Conservation (phyloP, 2,113 vertebrate genomes). For the rat (Rattus norvegicus) region DNA sequence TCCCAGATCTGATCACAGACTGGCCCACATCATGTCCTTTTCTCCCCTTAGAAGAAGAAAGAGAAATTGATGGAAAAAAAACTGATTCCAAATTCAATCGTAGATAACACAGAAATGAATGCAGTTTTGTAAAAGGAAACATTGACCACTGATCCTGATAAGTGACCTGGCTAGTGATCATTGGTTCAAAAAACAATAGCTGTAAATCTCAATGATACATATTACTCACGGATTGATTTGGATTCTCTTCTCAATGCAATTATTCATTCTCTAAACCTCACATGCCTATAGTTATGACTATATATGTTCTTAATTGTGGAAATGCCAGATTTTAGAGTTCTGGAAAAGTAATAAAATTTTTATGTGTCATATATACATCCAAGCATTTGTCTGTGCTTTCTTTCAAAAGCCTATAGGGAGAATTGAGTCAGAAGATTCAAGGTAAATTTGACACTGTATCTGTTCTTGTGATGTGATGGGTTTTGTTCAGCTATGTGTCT, state of each 20-base stretch:
- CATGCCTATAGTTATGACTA: background rate
- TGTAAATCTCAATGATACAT: background rate
- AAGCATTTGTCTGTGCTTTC: background rate
- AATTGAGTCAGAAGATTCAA: background rate
- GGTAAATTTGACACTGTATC: background rate
- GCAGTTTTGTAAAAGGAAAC: background rate
- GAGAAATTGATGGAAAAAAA: background rate
- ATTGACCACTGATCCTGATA: background rate
- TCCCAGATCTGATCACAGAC: background rate
- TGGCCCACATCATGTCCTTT: background rate
- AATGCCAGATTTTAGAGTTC: background rate
- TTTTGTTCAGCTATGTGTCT: background rate
- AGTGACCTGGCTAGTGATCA: background rate
- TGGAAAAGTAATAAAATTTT: background rate
- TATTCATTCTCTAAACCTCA: background rate
- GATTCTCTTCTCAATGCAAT: slow-evolving; percentile 34
- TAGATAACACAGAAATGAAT: slow-evolving; percentile 4
- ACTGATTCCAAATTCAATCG: background rate
- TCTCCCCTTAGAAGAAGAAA: background rate
- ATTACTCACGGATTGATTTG: background rate
- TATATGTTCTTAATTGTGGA: background rate
- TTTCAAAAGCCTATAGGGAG: background rate
- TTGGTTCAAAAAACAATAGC: slow-evolving; percentile 34
- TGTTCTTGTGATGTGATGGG: background rate
- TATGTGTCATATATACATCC: background rate